These are phyloP conservation scores for Atethmia centrago DNA, from an alignment of 2,888 invertebrate genomes.

Conservation along the genomic window DNA sequence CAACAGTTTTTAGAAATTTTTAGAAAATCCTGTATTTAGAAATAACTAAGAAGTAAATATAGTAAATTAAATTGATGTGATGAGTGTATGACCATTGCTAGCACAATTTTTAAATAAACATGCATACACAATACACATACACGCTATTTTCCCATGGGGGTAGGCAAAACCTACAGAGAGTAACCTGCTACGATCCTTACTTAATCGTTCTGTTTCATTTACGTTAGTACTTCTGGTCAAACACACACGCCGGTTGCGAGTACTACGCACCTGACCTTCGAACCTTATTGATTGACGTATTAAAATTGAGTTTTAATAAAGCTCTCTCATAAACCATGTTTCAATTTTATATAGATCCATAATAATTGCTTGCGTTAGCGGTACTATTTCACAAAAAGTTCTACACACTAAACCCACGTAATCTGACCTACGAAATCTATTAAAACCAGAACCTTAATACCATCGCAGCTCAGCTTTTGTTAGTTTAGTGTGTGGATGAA, in stretches of 20 bases:
- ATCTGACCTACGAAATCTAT: slow-evolving; percentile 32
- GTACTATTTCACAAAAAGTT: slow-evolving; percentile 1
- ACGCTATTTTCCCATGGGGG: no score
- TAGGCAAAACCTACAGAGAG: no score
- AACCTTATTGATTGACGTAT: not conserved
- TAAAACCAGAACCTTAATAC: slow-evolving; percentile 44
- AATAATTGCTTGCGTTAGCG: not conserved
- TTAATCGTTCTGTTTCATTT: no score
- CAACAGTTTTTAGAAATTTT: no score
- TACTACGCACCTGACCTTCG: not conserved
- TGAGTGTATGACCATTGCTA: not conserved
- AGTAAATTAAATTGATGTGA: not conserved
- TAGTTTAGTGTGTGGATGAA: slow-evolving; percentile 8
- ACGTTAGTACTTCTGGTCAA: no score
- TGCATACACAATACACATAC: no score
- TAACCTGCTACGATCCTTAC: no score
- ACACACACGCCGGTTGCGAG: not conserved
- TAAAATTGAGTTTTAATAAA: not conserved
- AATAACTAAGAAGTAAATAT: not conserved
- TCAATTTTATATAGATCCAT: not conserved
- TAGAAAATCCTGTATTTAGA: no score
- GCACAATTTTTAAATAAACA: no score
- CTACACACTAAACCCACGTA: slow-evolving; percentile 9
- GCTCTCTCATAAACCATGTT: not conserved
- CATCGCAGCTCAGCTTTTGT: slow-evolving; percentile 25